Conservation (phyloP, 2,888 invertebrate species). For the Aromia moschata region DNA sequence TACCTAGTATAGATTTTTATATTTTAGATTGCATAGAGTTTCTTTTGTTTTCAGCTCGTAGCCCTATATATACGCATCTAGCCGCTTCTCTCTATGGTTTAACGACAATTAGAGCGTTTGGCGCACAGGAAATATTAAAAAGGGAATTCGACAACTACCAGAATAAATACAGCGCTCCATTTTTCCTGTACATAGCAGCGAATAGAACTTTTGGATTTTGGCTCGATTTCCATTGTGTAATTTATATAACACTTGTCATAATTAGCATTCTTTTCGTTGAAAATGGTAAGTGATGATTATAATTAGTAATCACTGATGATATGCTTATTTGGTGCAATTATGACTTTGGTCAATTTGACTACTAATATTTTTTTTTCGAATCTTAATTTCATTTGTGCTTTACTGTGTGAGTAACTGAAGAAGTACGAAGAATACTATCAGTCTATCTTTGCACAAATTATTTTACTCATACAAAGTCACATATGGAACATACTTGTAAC, state of each 20-base stretch:
- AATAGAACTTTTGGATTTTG: constrained; percentile 75
- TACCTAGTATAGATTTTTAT: no score
- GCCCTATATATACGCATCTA: constrained; percentile 79
- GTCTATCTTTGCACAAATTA: no score
- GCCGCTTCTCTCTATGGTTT: constrained; percentile 79
- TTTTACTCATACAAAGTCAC: no score
- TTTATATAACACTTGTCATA: constrained; percentile 71
- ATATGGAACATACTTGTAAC: no score
- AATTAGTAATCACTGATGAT: background rate
- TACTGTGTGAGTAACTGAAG: no score
- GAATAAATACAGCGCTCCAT: constrained; percentile 75
- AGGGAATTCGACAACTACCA: constrained; percentile 70
- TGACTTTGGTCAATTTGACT: no score
- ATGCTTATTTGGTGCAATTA: constrained; percentile 55
- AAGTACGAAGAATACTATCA: no score
- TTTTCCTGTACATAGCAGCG: constrained; percentile 71
- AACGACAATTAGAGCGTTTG: constrained; percentile 77
- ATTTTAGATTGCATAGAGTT: no score
- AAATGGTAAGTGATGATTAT: constrained; percentile 55
- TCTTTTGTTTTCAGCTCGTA: constrained; percentile 70
- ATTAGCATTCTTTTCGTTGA: constrained; percentile 70
- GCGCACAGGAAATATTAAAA: constrained; percentile 69
- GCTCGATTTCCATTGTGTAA: constrained; percentile 71
- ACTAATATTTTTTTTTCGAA: no score
- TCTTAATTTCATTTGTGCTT: no score